A percentile compares a stretch with the other conserved stretches of the same genome.
phyloP scores from a whole-genome alignment of 2,888 invertebrate species.

The Melipona bicolor region DNA sequence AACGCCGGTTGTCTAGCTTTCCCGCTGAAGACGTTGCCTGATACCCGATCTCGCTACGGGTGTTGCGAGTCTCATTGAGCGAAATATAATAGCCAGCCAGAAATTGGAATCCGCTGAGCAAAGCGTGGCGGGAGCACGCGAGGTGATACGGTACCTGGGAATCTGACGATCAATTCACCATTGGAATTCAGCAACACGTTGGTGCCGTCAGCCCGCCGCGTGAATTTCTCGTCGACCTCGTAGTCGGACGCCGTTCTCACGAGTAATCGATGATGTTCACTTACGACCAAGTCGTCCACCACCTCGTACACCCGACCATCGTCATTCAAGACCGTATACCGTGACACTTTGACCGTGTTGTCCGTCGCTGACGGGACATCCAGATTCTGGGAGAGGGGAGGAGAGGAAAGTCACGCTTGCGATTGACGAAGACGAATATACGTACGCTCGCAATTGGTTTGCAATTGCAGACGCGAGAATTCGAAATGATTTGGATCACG shows the following conservation, averaged over 20 bases:
- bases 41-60: neutral
- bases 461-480: too few species aligned
- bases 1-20: too few species aligned
- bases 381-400: conserved; percentile 15
- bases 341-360: conserved; percentile 53
- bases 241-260: conserved; percentile 77
- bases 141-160: conserved; percentile 72
- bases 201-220: conserved; percentile 78
- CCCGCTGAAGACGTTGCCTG: too few species aligned
- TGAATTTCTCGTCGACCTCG: conserved; percentile 78
- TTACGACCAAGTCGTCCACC: conserved; percentile 72
- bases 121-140: neutral
- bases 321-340: conserved; percentile 75
- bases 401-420: neutral
- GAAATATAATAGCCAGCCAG: neutral
- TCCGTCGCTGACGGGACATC: conserved; percentile 19
- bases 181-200: conserved; percentile 74
- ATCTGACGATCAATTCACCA: conserved; percentile 76
- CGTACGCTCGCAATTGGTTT: neutral
- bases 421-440: neutral
- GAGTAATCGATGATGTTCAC: conserved; percentile 78
- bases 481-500: too few species aligned
- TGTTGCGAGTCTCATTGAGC: neutral
- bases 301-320: conserved; percentile 78
- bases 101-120: conserved; percentile 3